Conservation (phyloP, 2,113 vertebrate genomes). For the Rhinopomastus cyanomelas region DNA sequence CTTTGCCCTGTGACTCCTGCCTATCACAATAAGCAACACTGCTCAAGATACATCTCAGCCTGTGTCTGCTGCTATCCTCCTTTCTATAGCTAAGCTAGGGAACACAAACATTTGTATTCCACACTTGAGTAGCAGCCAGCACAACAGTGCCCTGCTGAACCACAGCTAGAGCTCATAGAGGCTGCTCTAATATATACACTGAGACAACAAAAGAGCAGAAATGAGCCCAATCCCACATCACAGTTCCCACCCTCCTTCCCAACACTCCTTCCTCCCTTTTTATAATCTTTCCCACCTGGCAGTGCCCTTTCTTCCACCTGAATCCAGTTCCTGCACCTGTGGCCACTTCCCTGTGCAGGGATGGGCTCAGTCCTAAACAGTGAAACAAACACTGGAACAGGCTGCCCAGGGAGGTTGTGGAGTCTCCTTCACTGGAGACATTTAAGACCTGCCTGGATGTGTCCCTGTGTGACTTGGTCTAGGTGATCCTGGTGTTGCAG, state of each 20-base stretch:
- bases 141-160: background rate
- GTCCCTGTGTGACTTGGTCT: too few relatives aligned
- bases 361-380: background rate
- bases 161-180: background rate
- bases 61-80: background rate
- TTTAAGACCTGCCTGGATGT: too few relatives aligned
- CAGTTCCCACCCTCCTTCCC: background rate
- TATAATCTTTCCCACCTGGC: background rate
- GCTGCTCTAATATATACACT: fast-evolving
- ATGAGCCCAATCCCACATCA: fast-evolving
- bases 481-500: too few relatives aligned
- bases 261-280: background rate
- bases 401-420: too few relatives aligned
- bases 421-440: too few relatives aligned
- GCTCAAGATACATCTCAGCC: background rate
- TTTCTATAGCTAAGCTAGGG: background rate
- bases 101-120: background rate
- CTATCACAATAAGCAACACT: background rate
- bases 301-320: background rate
- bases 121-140: background rate
- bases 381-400: too few relatives aligned
- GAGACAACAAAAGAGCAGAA: background rate
- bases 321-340: background rate
- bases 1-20: background rate
- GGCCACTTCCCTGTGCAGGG: background rate